Evolutionary conservation across 2,797 vertebrate species (phyloP).

Genomic region (Novumbra hubbsi): DNA sequence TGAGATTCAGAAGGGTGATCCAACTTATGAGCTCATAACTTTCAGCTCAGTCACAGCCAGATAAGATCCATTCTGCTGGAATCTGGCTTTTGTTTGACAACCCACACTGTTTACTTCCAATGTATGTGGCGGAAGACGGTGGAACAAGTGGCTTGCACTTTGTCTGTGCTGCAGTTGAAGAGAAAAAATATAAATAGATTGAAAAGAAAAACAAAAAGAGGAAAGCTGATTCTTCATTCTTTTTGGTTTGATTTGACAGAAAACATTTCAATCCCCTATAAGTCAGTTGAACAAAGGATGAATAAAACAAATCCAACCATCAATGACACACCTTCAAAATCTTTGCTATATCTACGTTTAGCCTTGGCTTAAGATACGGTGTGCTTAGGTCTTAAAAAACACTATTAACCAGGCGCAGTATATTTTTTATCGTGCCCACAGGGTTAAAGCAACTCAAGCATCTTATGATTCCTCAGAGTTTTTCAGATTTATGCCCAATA

Average conservation of each 20-base stretch:
- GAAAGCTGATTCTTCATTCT: slow-evolving; percentile 14
- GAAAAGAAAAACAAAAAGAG: slow-evolving; percentile 26
- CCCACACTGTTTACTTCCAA: slow-evolving; percentile 28
- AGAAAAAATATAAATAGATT: neutral
- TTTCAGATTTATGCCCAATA: too few species aligned
- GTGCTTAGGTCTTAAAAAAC: too few species aligned
- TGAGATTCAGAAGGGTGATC: slow-evolving; percentile 45
- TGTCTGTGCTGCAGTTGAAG: neutral
- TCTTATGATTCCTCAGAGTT: too few species aligned
- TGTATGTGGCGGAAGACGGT: slow-evolving; percentile 17
- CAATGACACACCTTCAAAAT: slow-evolving; percentile 18
- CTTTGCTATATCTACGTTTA: neutral
- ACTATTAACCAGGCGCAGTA: neutral
- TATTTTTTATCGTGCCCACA: too few species aligned
- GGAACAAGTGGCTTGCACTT: slow-evolving; percentile 17
- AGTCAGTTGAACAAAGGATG: slow-evolving; percentile 15
- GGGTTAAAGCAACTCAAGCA: too few species aligned
- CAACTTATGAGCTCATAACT: slow-evolving; percentile 38
- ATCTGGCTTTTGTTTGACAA: slow-evolving; percentile 23
- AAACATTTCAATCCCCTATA: slow-evolving; percentile 33
- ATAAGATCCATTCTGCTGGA: slow-evolving; percentile 34
- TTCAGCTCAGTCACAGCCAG: slow-evolving; percentile 39
- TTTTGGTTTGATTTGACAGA: slow-evolving; percentile 27
- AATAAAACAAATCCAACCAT: slow-evolving; percentile 18
- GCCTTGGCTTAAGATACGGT: slow-evolving; percentile 7